These are phyloP conservation scores for Zeugodacus cucurbitae DNA, from an alignment of 1,140 invertebrate genomes.

Conservation along the genomic window DNA sequence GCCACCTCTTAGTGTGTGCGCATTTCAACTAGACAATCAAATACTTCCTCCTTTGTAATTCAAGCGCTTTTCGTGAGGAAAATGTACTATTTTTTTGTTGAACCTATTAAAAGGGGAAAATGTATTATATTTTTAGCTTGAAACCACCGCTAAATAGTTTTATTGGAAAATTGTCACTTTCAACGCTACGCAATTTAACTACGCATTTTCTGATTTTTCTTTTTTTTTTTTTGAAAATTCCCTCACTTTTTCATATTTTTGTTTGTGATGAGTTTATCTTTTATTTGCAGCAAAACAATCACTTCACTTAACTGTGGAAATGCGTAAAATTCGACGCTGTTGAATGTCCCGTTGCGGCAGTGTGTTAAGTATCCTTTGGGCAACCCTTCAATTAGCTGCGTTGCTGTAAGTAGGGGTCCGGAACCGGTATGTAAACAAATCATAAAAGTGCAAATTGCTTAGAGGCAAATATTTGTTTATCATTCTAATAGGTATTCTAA, in stretches of 20 bases:
- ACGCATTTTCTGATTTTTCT: not conserved
- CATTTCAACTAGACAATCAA: conserved; percentile 17
- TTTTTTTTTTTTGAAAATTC: not conserved
- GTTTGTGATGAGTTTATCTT: conserved; percentile 41
- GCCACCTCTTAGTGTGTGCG: conserved; percentile 9
- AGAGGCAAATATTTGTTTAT: not conserved
- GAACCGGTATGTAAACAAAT: not conserved
- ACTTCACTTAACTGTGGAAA: not conserved
- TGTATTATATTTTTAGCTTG: not conserved
- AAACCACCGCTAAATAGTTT: conserved; percentile 29
- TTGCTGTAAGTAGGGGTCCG: not conserved
- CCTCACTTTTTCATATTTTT: not conserved
- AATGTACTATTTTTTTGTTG: not conserved
- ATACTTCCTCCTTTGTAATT: not conserved
- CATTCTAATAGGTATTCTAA: not conserved
- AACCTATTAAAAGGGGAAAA: not conserved
- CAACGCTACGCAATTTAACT: not conserved
- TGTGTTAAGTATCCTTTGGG: not conserved
- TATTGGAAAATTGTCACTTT: conserved; percentile 17
- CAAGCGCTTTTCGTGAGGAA: not conserved
- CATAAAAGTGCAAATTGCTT: conserved; percentile 2
- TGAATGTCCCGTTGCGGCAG: not conserved
- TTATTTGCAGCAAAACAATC: conserved; percentile 3
- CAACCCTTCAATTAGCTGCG: not conserved
- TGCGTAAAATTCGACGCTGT: not conserved